Evolutionary conservation across 1,140 invertebrate genomes (phyloP), one percentile per base, ranked within the genome.

Genomic region (Thaumatotibia leucotreta): DNA sequence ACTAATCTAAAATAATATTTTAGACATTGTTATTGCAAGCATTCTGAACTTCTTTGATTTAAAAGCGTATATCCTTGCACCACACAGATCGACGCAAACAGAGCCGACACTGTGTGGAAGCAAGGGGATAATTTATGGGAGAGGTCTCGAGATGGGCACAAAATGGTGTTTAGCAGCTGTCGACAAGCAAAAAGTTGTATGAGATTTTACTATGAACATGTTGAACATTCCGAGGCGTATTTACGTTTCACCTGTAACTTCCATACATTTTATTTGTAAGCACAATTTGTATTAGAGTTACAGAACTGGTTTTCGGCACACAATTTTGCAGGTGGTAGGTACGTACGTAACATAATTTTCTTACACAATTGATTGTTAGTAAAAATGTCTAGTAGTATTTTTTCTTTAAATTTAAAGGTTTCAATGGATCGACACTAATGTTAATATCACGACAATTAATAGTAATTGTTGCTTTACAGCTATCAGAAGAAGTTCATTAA

Each of bases 91-190:
- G 31, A 11, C 58, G 58, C 61, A 70, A 63, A 27, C 24, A 61
- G 65, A 75, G 9, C 54, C 64, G 35, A 67, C 71, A 67, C 69
- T 64, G 70, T 77, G 76, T 79, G 71, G 75, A 67, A 79, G 77
- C 77, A 77, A 61, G 67, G 64, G 64, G 65, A 74, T 73, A 82
- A 82, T 82, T 79, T 82, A 79, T 82, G 49, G 71, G 61, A 70
- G 69, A 71, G 62, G 45, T 67, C 69, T 52, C 72, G 61, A 65
- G 74, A 79, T 72, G 68, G 61, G 67, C 67, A 65, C 67, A 67
- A 73, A 74, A 72, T 69, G 45, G 64, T 77, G 71, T 77, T 75
- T 72, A 65, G 64, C 45, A 63, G 66, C 68, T 74, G 71, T 72
- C 70, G 70, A 73, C 35, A 52, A 65, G 63, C 27, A 27, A 52